Base-by-base conservation (phyloP, 1,140 invertebrate species). In the Cotesia chilonis region DNA sequence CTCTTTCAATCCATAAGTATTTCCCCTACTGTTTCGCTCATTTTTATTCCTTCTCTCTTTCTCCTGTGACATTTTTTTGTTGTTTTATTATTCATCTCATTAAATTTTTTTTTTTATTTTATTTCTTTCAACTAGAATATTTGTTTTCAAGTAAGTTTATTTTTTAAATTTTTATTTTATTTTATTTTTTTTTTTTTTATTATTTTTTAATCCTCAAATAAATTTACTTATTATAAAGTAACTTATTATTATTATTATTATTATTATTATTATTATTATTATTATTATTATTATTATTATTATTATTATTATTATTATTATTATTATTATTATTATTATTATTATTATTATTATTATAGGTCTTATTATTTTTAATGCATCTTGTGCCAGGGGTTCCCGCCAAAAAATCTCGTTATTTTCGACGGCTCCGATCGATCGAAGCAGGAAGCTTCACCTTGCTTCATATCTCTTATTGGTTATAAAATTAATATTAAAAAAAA, bases 401-500 rank as follows among this genome's bases (percentile, higher is more conserved):
- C 71, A 72, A 72, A 72, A 72, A 72, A 72, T 72, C 57, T 65
- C 59, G 61, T 55, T 66, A 38, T 14, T 51, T 68, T 61, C 36
- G 9, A 9, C 51, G 61, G 35, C 17, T 52, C 61, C 61, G n/a
- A 68, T 68, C 66, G 66, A 68, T 68, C 12, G 51, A 12, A 41
- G 52, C 41, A 41, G 51, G 60, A 63, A 63, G 57, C 57, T 59
- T 10, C 17, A 20, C 3, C 17, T 59, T 20, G 20, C n/a, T 14
- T 55, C n/a, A n/a, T 55, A 55, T 55, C 54, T 55, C 17, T 55
- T 17, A 55, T 55, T 55, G 54, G 17, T n/a, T 55, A 5, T 55
- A 55, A 55, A 17, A n/a, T 55, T 55, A 6, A 55, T 55, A 47
- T 47, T 47, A 47, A 47, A 47, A 47, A 47, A 47, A 9, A 9